Conservation (phyloP, 2,888 invertebrate genomes). For the Acholoe squamosa region DNA sequence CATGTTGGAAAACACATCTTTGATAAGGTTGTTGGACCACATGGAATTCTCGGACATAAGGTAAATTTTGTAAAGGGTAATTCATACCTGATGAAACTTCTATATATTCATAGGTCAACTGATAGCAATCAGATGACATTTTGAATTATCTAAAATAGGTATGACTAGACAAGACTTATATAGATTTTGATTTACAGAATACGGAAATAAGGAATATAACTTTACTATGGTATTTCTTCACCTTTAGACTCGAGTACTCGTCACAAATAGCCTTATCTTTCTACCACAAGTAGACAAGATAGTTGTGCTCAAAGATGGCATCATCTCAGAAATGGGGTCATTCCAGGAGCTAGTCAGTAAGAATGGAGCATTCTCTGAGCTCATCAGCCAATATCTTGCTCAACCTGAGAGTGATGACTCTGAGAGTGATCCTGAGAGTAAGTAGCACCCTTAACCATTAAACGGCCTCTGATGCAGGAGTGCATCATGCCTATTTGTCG, state of each 20-base stretch:
- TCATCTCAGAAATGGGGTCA: conserved; percentile 70
- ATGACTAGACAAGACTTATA: too few species aligned
- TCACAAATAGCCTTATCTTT: conserved; percentile 70
- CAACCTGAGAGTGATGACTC: conserved; percentile 35
- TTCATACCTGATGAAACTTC: too few species aligned
- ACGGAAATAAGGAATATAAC: too few species aligned
- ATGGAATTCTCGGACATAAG: conserved; percentile 72
- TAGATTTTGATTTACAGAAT: too few species aligned
- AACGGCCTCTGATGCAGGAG: too few species aligned
- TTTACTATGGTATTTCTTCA: too few species aligned
- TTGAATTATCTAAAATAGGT: too few species aligned
- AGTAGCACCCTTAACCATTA: background rate
- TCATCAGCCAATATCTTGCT: conserved; percentile 68
- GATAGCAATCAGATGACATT: too few species aligned
- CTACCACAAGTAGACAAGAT: conserved; percentile 71
- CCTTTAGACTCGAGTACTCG: conserved; percentile 69
- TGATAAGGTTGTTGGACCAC: conserved; percentile 74
- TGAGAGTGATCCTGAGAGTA: conserved; percentile 18
- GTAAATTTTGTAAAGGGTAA: conserved; percentile 58
- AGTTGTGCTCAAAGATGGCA: conserved; percentile 70
- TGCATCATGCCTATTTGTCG: too few species aligned
- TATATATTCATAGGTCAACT: too few species aligned
- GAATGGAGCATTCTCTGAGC: conserved; percentile 65
- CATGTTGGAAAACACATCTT: conserved; percentile 72
- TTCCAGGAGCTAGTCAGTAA: conserved; percentile 68